These are phyloP conservation scores for Andrena haemorrhoa DNA, from an alignment of 2,888 invertebrate genomes.

Conservation along the genomic window DNA sequence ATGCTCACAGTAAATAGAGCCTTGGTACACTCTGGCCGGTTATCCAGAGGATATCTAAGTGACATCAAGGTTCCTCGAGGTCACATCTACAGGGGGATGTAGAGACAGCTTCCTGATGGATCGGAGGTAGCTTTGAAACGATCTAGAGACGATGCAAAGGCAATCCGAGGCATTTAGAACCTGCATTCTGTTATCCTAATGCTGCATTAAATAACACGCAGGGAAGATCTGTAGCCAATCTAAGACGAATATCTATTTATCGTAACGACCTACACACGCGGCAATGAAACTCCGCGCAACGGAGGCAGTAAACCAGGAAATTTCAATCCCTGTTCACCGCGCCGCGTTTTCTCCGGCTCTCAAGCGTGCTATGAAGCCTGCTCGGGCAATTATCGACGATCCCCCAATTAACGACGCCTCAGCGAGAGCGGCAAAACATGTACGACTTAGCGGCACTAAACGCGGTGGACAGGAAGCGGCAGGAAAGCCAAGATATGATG, in stretches of 20 bases:
- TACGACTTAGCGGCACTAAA: constrained; percentile 27
- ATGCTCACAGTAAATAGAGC: no score
- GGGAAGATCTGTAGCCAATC: no score
- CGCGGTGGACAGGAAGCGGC: background rate
- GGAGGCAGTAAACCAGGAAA: background rate
- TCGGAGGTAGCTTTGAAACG: background rate
- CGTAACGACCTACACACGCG: background rate
- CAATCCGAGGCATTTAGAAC: background rate
- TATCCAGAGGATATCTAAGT: no score
- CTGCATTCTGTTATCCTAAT: background rate
- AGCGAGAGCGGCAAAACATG: constrained; percentile 43
- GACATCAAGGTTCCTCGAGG: no score
- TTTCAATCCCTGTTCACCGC: background rate
- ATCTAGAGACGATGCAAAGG: background rate
- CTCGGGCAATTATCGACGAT: constrained; percentile 30
- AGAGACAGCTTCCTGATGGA: background rate
- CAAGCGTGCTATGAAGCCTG: background rate
- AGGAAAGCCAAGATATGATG: background rate
- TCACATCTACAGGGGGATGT: no score
- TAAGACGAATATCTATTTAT: background rate
- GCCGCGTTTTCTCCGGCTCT: constrained; percentile 24
- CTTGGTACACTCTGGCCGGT: background rate
- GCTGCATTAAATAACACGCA: background rate
- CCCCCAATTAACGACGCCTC: constrained; percentile 45
- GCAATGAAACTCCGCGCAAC: background rate